Percentiles rank a stretch among this genome's conserved stretches.
These are phyloP conservation scores for Falco berigora DNA, from an alignment of 2,797 vertebrate genomes.

Conservation along the genomic window DNA sequence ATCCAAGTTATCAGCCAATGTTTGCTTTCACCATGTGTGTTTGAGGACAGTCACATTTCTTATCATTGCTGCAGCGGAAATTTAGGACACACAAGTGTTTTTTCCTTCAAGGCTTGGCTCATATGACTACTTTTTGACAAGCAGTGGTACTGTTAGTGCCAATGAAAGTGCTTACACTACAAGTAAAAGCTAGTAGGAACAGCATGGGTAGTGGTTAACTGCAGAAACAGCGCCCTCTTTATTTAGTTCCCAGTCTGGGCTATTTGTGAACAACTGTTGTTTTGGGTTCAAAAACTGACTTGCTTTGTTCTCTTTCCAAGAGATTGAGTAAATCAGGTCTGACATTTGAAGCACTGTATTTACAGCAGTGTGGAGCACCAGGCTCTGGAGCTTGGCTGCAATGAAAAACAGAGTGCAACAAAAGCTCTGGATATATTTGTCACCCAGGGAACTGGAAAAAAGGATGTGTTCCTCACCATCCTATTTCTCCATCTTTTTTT, in stretches of 20 bases:
- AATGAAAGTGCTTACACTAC: background rate
- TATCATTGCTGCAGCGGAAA: background rate
- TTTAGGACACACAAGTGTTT: background rate
- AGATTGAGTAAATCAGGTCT: background rate
- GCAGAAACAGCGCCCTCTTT: background rate
- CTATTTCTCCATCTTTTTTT: background rate
- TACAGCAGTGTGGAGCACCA: background rate
- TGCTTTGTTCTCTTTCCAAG: slow-evolving; percentile 6
- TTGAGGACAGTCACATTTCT: background rate
- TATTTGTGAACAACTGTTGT: background rate
- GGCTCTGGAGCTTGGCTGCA: background rate
- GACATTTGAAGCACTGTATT: background rate
- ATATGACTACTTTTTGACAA: background rate
- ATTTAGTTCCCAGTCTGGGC: background rate
- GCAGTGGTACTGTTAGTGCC: background rate
- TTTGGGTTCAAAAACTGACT: background rate
- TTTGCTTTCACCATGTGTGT: background rate
- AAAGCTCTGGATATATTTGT: background rate
- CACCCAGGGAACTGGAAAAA: background rate
- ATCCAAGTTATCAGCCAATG: background rate
- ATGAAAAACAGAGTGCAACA: background rate
- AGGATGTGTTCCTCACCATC: background rate
- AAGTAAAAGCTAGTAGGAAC: background rate
- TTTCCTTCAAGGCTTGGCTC: background rate
- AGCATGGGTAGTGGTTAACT: background rate